phyloP scores from a whole-genome alignment of 23 tunicate species.

The Trididemnum nubilum region DNA sequence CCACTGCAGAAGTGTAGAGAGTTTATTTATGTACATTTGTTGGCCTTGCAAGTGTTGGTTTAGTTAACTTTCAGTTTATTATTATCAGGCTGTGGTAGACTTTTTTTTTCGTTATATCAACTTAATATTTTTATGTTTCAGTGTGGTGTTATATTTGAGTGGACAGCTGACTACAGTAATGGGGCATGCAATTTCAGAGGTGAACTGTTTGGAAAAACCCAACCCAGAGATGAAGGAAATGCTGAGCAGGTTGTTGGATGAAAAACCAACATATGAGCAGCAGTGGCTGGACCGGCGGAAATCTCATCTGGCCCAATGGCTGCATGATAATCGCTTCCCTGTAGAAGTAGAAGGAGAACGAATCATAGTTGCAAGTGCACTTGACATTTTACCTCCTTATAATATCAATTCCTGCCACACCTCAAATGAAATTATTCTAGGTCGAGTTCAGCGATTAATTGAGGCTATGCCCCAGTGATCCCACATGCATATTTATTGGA shows the following conservation, averaged over 20 bases:
- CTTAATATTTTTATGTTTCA: too few species aligned
- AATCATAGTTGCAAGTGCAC: slow-evolving; percentile 32
- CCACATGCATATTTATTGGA: too few species aligned
- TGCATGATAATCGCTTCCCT: slow-evolving; percentile 40
- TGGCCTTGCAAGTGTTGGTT: too few species aligned
- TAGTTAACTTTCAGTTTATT: too few species aligned
- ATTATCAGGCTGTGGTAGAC: too few species aligned
- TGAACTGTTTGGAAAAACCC: background rate
- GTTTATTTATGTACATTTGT: too few species aligned
- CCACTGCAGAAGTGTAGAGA: too few species aligned
- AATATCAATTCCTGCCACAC: slow-evolving; percentile 51
- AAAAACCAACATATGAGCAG: background rate
- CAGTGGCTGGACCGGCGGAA: slow-evolving; percentile 17
- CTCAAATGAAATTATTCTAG: slow-evolving; percentile 48
- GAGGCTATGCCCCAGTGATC: slow-evolving; percentile 41
- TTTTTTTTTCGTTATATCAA: too few species aligned
- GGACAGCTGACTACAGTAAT: background rate
- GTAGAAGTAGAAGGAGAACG: slow-evolving; percentile 28
- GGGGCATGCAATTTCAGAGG: background rate
- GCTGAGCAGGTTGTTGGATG: background rate
- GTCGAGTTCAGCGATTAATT: slow-evolving; percentile 39
- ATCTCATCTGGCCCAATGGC: slow-evolving; percentile 29
- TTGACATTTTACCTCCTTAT: slow-evolving; percentile 58
- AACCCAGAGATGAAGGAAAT: background rate
- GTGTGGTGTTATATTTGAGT: background rate